Base-by-base conservation (phyloP, 2,113 vertebrate genomes). In the Pongo abelii region DNA sequence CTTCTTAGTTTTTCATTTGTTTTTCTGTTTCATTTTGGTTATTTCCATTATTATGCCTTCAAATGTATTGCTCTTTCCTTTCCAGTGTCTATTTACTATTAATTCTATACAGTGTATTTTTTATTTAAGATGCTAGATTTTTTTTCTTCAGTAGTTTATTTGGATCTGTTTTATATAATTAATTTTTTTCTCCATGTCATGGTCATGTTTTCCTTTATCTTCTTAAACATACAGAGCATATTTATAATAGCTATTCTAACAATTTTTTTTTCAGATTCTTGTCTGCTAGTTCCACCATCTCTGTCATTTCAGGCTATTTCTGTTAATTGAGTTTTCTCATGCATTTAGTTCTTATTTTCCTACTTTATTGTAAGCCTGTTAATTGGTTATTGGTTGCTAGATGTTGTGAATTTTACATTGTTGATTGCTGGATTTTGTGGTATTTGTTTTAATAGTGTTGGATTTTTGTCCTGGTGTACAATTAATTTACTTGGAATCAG, bases 401-500 rank as follows among this genome's bases (percentile, higher is more conserved):
- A 59, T 48, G 48, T 84, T 78, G 10, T 81, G n/a, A 70, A 80
- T 81, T 89, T 95, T 92, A n/a, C 78, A 72, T 84, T 84, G 50
- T 46, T 84, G 69, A 70, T 84, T 38, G 9, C 10, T 84, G 52
- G 64, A 92, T 89, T 87, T 92, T 93, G 64, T 57, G 30, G 38
- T 90, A 67, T 80, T 85, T 17, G 22, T 93, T 80, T 32, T 57
- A 81, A 59, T 74, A 50, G 46, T 67, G 8, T 59, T 93, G 74
- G 38, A 12, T 30, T 90, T 93, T 93, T 93, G 64, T 89, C 48
- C 32, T 90, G 46, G 18, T 27, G 27, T 32, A 55, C 32, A 72
- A n/a, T 48, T 89, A 79, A 85, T 74, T 84, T 89, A 89, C 52
- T 64, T 74, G 79, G 32, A 48, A 95, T 84, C 92, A n/a, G 11